phyloP scores from a whole-genome alignment of 2,888 invertebrate genomes.

The Drosophila emarginata region DNA sequence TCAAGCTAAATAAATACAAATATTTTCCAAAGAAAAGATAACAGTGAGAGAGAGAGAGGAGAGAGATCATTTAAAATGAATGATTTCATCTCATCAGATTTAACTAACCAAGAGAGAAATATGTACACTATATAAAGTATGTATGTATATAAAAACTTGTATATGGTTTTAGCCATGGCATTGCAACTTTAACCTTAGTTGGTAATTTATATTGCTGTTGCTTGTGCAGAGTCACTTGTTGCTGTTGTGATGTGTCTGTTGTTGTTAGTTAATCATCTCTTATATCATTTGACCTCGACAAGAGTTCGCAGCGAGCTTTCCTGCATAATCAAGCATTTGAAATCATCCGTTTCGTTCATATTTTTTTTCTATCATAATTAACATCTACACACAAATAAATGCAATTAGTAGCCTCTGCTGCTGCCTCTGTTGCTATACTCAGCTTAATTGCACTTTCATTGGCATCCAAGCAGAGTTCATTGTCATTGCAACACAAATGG shows the following conservation, averaged over 20 bases:
- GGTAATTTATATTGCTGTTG: constrained; percentile 3
- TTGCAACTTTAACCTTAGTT: constrained; percentile 7
- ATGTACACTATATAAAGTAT: background rate
- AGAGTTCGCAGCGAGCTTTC: constrained; percentile 26
- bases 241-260: background rate
- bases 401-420: constrained; percentile 61
- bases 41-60: background rate
- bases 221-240: constrained; percentile 28
- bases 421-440: constrained; percentile 22
- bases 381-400: constrained; percentile 74
- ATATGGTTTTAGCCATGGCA: constrained; percentile 2
- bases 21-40: background rate
- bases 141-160: constrained; percentile 1
- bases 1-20: background rate
- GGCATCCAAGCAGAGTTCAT: constrained; percentile 63
- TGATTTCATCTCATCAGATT: background rate
- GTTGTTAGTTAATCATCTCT: constrained; percentile 39
- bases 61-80: background rate
- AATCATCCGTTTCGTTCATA: constrained; percentile 26
- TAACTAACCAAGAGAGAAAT: background rate
- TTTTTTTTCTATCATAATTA: constrained; percentile 63
- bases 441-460: constrained; percentile 71
- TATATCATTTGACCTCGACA: constrained; percentile 45
- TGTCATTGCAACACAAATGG: constrained; percentile 30
- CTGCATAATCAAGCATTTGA: constrained; percentile 31